These are phyloP conservation scores for Lemur catta DNA, from an alignment of 2,797 vertebrate genomes.

Conservation along the genomic window DNA sequence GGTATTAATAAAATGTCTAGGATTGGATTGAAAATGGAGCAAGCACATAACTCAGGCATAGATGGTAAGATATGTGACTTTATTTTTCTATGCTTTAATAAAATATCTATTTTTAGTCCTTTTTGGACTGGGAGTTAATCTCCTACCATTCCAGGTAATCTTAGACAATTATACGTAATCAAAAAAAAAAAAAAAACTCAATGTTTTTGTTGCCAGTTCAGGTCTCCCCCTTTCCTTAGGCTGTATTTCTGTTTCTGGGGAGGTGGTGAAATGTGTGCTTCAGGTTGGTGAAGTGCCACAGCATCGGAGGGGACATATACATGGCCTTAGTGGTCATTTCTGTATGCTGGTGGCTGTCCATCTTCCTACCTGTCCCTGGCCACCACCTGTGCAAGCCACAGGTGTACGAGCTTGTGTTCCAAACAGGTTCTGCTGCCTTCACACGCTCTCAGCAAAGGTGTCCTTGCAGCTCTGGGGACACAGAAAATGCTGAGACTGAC, in stretches of 20 bases:
- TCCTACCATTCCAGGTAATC: neutral
- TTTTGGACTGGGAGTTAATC: neutral
- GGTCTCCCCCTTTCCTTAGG: neutral
- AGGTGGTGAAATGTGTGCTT: neutral
- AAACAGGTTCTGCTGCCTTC: neutral
- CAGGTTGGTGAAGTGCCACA: neutral
- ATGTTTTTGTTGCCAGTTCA: neutral
- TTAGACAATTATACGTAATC: neutral
- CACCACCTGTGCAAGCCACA: neutral
- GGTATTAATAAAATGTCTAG: neutral
- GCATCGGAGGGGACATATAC: accelerated
- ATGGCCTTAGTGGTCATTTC: neutral
- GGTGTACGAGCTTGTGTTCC: neutral
- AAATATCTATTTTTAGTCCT: neutral
- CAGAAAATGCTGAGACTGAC: neutral
- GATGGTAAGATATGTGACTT: neutral
- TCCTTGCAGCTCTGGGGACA: neutral
- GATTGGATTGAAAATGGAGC: neutral
- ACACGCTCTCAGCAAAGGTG: neutral
- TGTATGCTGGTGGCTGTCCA: neutral
- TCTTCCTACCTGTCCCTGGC: neutral
- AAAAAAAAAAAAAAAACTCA: neutral
- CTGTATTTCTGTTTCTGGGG: neutral
- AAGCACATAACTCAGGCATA: neutral
- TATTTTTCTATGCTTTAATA: neutral